Evolutionary conservation across 1,140 invertebrate species (phyloP).

Genomic region (Hermetia illucens): DNA sequence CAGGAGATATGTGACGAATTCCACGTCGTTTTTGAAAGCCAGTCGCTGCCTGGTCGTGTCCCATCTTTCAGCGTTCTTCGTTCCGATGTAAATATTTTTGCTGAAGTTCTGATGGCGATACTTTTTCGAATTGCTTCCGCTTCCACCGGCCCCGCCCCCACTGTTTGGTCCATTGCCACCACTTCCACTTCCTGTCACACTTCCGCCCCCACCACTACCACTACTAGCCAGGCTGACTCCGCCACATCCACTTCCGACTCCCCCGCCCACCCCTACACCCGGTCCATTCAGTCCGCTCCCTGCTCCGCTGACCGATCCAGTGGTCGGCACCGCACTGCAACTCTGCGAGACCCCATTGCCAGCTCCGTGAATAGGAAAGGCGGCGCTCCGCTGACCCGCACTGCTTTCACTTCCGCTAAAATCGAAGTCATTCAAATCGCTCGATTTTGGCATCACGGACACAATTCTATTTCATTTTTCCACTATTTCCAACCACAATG

Average conservation of each 20-base stretch:
- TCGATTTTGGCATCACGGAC: background rate
- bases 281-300: conserved; percentile 1
- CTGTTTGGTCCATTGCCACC: conserved; percentile 9
- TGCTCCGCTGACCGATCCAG: conserved; percentile 6
- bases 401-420: background rate
- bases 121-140: conserved; percentile 16
- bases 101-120: conserved; percentile 30
- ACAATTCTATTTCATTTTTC: background rate
- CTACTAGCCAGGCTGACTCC: no score
- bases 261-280: background rate
- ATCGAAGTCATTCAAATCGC: background rate
- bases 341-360: background rate
- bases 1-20: conserved; percentile 32
- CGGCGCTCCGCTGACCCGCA: background rate
- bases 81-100: conserved; percentile 31
- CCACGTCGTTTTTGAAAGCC: conserved; percentile 31
- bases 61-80: conserved; percentile 33
- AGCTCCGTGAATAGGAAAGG: conserved; percentile 9
- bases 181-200: no score
- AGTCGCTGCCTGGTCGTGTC: conserved; percentile 27
- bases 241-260: conserved; percentile 5
- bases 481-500: no score
- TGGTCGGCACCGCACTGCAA: conserved; percentile 1
- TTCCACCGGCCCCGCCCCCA: conserved; percentile 16
- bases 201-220: no score